Base-by-base conservation (phyloP, 2,113 vertebrate genomes). In the Nycticryphes semicollaris region DNA sequence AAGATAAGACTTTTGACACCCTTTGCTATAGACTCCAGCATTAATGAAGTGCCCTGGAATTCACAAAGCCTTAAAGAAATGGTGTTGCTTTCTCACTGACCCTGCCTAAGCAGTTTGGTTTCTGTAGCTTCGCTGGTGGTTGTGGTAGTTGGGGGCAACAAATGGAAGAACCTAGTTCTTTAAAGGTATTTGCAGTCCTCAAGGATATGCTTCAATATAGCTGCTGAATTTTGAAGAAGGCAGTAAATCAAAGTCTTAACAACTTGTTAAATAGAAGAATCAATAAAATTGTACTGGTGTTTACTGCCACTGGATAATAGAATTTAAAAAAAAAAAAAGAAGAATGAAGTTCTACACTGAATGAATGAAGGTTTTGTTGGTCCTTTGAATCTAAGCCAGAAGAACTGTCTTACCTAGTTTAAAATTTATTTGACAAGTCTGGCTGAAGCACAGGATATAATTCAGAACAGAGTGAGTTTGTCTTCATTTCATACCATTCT, bases 381-480 rank as follows among this genome's bases (percentile, higher is more conserved):
- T 77, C 67, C 66, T 97, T 97, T 98, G 96, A 97, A 96, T 95
- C 73, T 70, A 91, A 86, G 85, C 88, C 85, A 90, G 37, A 12
- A 75, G 73, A 91, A 95, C 28, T 87, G 82, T 93, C 93, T 96
- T 97, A 96, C 94, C 93, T 97, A 89, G 93, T 84, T 45, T 41
- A 83, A 94, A 93, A 77, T 70, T 84, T 90, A 90, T 95, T 91
- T 94, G 69, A 89, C 85, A 35, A 54, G 67, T 90, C 89, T 96
- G 93, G 88, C 91, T 62, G 54, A 92, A 83, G 56, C 73, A 91
- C 66, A 87, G 60, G 47, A 31, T 91, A 77, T 77, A 90, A 94
- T 81, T 96, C 76, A 84, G 47, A 89, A 56, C 64, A 93, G 51
- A 89, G 25, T 59, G 80, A 64, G 33, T 91, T 92, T 95, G 47